These are phyloP conservation scores for Grapholita molesta DNA, from an alignment of 1,140 invertebrate genomes.

Conservation along the genomic window DNA sequence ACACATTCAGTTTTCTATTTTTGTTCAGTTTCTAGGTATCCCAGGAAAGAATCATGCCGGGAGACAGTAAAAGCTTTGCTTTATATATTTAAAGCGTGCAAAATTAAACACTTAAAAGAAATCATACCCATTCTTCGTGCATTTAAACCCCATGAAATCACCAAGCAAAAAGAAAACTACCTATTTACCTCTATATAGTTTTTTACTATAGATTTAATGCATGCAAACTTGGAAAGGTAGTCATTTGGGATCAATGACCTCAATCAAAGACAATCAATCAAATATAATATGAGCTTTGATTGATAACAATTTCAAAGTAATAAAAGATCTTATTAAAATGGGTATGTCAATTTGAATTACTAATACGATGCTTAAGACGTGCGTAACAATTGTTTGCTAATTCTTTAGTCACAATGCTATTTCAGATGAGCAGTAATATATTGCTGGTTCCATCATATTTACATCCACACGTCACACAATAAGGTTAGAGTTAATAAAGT, in stretches of 20 bases:
- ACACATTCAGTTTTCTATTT: slow-evolving; percentile 24
- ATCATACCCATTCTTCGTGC: slow-evolving; percentile 24
- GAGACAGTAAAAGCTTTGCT: slow-evolving; percentile 31
- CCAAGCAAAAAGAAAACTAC: slow-evolving; percentile 9
- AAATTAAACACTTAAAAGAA: slow-evolving; percentile 38
- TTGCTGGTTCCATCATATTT: slow-evolving; percentile 37
- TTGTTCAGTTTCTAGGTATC: slow-evolving; percentile 46
- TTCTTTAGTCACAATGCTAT: slow-evolving; percentile 36
- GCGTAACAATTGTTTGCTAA: slow-evolving; percentile 28
- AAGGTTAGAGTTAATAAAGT: slow-evolving; percentile 27
- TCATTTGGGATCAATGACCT: slow-evolving; percentile 30
- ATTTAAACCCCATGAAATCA: slow-evolving; percentile 18
- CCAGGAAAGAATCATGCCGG: slow-evolving; percentile 54
- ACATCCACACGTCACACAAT: slow-evolving; percentile 49
- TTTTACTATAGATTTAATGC: slow-evolving; percentile 24
- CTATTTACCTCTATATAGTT: too few relatives aligned
- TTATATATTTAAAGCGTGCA: slow-evolving; percentile 56
- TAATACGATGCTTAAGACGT: slow-evolving; percentile 29
- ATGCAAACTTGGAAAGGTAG: slow-evolving; percentile 43
- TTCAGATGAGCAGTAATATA: slow-evolving; percentile 47
- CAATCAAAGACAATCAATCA: neutral
- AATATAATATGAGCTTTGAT: neutral
- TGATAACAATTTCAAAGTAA: neutral
- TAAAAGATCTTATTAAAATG: neutral
- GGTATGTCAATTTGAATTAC: slow-evolving; percentile 40